Evolutionary conservation across 2,797 vertebrate genomes (phyloP).

Genomic region (Streptopelia turtur): DNA sequence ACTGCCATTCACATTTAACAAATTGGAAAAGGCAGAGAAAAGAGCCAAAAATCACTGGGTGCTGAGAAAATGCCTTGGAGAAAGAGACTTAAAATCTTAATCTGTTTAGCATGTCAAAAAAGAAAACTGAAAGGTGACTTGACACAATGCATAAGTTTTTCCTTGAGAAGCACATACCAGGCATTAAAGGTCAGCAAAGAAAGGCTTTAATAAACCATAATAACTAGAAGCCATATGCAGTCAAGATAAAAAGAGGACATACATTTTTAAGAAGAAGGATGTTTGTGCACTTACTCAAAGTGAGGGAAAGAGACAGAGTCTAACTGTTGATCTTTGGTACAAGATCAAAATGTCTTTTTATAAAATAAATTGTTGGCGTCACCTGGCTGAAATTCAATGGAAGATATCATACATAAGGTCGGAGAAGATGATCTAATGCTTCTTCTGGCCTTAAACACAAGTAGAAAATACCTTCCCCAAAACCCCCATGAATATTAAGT

Average conservation of each 20-base stretch:
- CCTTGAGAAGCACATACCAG: background rate
- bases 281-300: background rate
- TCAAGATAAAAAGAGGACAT: background rate
- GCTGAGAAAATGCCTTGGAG: slow-evolving; percentile 34
- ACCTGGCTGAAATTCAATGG: background rate
- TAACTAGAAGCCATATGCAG: background rate
- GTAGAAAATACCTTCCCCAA: background rate
- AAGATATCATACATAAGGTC: background rate
- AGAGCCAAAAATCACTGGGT: slow-evolving; percentile 3
- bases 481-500: background rate
- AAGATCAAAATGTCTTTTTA: background rate
- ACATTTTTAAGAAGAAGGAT: background rate
- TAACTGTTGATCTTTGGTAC: background rate
- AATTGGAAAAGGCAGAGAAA: slow-evolving; percentile 1
- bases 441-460: background rate
- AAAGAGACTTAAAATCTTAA: slow-evolving; percentile 33
- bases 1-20: background rate
- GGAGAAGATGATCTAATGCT: background rate
- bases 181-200: slow-evolving; percentile 11
- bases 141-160: background rate
- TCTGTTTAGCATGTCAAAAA: slow-evolving; percentile 49
- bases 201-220: slow-evolving; percentile 17
- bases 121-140: slow-evolving; percentile 34
- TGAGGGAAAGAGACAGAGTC: background rate
- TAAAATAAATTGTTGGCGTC: background rate